Conservation (phyloP, 1,140 invertebrate species). For the Neotoxoptera formosana region DNA sequence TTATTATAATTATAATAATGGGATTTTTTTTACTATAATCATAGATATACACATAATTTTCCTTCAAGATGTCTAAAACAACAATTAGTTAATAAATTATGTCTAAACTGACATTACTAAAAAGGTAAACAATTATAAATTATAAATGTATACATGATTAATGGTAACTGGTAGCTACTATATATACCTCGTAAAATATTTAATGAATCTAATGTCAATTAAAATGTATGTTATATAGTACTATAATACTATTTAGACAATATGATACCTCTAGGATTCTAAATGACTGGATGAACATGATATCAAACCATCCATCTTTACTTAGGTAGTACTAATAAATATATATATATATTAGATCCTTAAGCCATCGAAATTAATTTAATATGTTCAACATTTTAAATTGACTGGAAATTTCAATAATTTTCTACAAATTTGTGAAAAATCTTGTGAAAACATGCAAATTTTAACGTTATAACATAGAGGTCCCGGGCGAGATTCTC, state of each 20-base stretch:
- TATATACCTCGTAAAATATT: background rate
- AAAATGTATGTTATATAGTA: background rate
- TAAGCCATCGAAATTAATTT: background rate
- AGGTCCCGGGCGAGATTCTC: background rate
- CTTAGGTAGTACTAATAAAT: background rate
- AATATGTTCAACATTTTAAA: background rate
- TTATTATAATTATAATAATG: background rate
- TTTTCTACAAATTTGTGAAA: background rate
- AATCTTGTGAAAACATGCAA: background rate
- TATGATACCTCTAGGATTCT: background rate
- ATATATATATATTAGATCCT: background rate
- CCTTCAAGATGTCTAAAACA: background rate
- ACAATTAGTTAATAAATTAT: background rate
- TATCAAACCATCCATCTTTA: background rate
- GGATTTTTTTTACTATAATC: background rate
- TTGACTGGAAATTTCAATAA: background rate
- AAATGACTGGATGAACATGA: background rate
- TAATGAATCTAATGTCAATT: background rate
- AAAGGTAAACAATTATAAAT: background rate
- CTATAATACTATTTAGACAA: background rate
- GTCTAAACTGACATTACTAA: background rate
- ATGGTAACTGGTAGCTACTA: background rate
- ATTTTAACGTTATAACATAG: background rate
- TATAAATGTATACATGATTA: constrained; percentile 1
- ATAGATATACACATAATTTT: background rate